Conservation (phyloP, 2,797 vertebrate genomes). For the Neoniphon sammara region DNA sequence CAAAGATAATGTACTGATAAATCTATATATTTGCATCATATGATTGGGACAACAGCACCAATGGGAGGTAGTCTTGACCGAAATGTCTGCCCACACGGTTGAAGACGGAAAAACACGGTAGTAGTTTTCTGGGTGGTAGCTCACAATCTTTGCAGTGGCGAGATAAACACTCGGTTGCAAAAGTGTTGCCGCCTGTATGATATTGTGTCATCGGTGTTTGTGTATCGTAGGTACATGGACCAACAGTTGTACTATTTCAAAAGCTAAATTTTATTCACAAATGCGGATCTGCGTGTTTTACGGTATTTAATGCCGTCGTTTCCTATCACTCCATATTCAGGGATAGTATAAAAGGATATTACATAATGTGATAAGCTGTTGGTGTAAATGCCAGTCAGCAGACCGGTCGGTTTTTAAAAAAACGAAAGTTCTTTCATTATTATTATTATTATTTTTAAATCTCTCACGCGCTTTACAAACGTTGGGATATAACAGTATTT, state of each 20-base stretch:
- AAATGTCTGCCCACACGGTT: neutral
- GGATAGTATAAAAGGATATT: conserved; percentile 35
- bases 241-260: rapidly evolving
- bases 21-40: neutral
- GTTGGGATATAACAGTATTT: neutral
- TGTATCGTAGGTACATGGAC: rapidly evolving
- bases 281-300: neutral
- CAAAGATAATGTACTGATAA: neutral
- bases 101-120: neutral
- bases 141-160: conserved; percentile 26
- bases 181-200: conserved; percentile 13
- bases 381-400: conserved; percentile 13
- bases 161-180: conserved; percentile 40
- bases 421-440: neutral
- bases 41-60: neutral
- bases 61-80: rapidly evolving
- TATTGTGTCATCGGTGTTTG: neutral
- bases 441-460: neutral
- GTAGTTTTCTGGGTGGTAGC: neutral
- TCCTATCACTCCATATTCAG: conserved; percentile 1
- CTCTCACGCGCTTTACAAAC: neutral
- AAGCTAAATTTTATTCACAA: neutral
- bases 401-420: neutral
- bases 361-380: conserved; percentile 73
- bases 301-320: conserved; percentile 17